Evolutionary conservation across 2,113 vertebrate species (phyloP).

Genomic region (Ochotona curzoniae): DNA sequence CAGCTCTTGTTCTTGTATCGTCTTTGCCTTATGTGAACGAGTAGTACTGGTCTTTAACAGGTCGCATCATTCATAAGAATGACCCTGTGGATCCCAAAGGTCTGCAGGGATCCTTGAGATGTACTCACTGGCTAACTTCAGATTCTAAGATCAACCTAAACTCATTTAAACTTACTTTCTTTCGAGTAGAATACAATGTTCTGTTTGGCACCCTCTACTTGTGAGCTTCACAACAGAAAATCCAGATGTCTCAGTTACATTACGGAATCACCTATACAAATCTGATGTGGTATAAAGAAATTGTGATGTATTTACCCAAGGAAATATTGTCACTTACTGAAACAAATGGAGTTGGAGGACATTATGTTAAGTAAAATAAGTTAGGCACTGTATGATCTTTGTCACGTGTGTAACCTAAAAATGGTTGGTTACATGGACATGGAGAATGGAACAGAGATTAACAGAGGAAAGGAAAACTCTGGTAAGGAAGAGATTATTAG

Average conservation of each 20-base stretch:
- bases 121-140: neutral
- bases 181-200: neutral
- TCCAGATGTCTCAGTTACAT: neutral
- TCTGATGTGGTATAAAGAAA: too few relatives aligned
- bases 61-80: neutral
- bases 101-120: neutral
- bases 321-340: too few relatives aligned
- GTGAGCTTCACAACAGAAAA: neutral
- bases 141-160: neutral
- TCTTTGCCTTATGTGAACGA: neutral
- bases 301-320: too few relatives aligned
- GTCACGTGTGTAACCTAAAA: too few relatives aligned
- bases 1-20: neutral
- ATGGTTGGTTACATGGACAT: too few relatives aligned
- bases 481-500: too few relatives aligned
- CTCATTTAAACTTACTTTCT: neutral
- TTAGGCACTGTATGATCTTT: too few relatives aligned
- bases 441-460: too few relatives aligned
- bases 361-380: too few relatives aligned
- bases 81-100: neutral
- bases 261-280: neutral
- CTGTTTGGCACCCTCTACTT: neutral
- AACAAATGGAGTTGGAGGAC: too few relatives aligned
- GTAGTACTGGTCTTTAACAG: neutral
- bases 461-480: too few relatives aligned